Evolutionary conservation across 2,113 vertebrate species (phyloP).

Genomic region (Globicephala melas): DNA sequence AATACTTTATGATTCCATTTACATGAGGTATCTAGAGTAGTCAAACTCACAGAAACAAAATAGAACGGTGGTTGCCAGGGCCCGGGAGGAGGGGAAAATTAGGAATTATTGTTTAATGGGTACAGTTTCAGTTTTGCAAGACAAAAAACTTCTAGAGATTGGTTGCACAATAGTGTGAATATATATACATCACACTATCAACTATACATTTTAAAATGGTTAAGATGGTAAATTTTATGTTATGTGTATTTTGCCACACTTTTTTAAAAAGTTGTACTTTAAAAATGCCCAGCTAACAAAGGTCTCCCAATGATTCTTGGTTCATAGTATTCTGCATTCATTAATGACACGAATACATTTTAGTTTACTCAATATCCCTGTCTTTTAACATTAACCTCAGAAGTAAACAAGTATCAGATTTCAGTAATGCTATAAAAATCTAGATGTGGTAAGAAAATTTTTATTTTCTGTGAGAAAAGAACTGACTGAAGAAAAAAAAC

Average conservation of each 20-base stretch:
- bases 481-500: not conserved
- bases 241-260: not conserved
- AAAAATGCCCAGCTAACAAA: not conserved
- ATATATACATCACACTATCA: not conserved
- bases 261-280: not conserved
- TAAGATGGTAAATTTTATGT: not conserved
- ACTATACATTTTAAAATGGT: not conserved
- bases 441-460: not conserved
- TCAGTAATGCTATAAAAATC: not conserved
- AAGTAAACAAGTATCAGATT: not conserved
- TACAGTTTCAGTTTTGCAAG: not conserved
- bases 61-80: not conserved
- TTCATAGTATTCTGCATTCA: not conserved
- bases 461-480: not conserved
- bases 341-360: not conserved
- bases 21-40: not conserved
- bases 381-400: constrained; percentile 7
- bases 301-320: not conserved
- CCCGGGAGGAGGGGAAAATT: not conserved
- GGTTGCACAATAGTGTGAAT: not conserved
- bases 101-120: not conserved
- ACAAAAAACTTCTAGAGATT: not conserved
- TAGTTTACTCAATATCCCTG: not conserved
- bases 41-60: not conserved
- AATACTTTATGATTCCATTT: not conserved